These are phyloP conservation scores for Xenopus tropicalis DNA, from an alignment of 2,113 vertebrate species.

Conservation along the genomic window DNA sequence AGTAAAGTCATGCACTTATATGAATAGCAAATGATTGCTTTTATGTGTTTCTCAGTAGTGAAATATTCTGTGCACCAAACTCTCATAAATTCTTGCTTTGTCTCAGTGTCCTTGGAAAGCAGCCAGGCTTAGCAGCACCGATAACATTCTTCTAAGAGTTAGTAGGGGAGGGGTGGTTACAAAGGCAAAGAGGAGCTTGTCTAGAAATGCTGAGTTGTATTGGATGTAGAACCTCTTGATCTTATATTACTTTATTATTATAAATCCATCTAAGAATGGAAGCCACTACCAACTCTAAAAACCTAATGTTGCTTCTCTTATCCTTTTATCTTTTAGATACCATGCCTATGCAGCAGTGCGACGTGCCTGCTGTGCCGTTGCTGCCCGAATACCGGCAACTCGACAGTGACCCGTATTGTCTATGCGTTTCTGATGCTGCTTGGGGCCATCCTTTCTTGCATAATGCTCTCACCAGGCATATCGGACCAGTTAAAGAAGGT, in stretches of 20 bases:
- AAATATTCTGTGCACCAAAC: no score
- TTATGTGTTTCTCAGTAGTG: no score
- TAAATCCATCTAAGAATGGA: no score
- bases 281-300: no score
- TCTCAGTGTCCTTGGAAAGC: no score
- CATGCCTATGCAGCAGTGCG: constrained; percentile 81
- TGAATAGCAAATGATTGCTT: no score
- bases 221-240: background rate
- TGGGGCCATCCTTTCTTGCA: constrained; percentile 72
- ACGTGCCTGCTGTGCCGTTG: constrained; percentile 81
- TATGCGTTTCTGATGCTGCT: constrained; percentile 83
- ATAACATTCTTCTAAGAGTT: no score
- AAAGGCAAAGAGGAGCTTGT: background rate
- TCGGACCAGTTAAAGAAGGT: constrained; percentile 82
- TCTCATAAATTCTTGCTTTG: no score
- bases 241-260: no score
- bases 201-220: background rate
- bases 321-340: constrained; percentile 65
- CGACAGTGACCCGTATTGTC: constrained; percentile 80
- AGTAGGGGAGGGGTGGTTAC: background rate
- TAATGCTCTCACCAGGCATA: constrained; percentile 81
- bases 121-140: no score
- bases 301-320: background rate
- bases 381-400: constrained; percentile 80
- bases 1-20: no score